These are phyloP conservation scores for Plectus sambesii DNA, from an alignment of 1,140 invertebrate species.

Conservation along the genomic window DNA sequence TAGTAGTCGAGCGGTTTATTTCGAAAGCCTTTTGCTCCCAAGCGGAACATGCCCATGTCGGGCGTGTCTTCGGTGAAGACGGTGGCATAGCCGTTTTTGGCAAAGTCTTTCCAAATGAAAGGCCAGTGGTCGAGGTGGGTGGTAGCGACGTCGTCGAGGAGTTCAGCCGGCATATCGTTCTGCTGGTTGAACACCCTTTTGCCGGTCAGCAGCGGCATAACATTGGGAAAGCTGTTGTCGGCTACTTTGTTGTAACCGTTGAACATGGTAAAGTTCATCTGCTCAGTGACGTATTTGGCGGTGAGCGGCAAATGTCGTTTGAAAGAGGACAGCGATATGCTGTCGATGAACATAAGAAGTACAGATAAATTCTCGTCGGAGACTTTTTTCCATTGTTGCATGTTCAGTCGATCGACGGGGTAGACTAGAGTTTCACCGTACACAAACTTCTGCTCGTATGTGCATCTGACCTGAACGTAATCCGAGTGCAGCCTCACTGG, in stretches of 20 bases:
- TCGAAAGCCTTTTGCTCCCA: conserved; percentile 27
- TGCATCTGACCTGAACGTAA: no score
- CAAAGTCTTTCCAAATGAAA: neutral
- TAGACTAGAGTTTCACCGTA: no score
- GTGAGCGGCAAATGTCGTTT: no score
- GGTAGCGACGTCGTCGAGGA: neutral
- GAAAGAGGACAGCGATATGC: no score
- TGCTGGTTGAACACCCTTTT: neutral
- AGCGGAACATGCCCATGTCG: conserved; percentile 29
- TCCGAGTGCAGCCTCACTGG: no score
- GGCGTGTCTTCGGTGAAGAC: conserved; percentile 34
- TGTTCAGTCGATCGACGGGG: no score
- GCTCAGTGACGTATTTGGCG: no score
- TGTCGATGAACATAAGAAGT: no score
- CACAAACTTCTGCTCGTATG: no score
- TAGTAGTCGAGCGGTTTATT: conserved; percentile 36
- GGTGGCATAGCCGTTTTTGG: conserved; percentile 27
- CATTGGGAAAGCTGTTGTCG: neutral
- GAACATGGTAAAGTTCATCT: no score
- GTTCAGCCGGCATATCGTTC: neutral
- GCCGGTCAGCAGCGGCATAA: neutral
- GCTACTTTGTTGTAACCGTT: neutral
- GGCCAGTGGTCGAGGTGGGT: neutral
- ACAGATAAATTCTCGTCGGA: no score
- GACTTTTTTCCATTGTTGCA: no score